Conservation (phyloP, 2,113 vertebrate species). For the Chaetops frenatus region DNA sequence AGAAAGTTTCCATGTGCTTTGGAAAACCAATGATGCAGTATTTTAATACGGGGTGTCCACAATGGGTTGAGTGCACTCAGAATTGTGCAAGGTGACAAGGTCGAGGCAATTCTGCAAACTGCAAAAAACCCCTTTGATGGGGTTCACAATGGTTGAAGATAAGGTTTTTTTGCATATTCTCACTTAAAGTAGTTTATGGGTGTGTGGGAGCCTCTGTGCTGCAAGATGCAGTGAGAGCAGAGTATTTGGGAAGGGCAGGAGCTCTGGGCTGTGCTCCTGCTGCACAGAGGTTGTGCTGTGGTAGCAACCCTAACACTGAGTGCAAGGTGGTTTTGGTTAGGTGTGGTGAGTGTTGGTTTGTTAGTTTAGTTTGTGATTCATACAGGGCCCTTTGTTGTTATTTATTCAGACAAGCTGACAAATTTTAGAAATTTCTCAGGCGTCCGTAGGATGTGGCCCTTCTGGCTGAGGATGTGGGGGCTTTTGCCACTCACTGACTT, state of each 20-base stretch:
- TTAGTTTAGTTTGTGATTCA: neutral
- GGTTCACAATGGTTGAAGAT: accelerated
- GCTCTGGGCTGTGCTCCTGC: neutral
- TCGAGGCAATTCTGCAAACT: neutral
- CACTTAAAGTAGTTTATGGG: neutral
- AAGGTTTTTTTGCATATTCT: neutral
- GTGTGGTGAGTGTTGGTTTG: neutral
- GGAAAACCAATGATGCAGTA: accelerated
- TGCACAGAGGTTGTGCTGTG: accelerated
- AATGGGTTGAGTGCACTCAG: neutral
- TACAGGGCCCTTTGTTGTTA: accelerated
- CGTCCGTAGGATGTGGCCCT: neutral
- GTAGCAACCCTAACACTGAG: neutral
- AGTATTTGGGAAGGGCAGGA: neutral
- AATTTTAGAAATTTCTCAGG: neutral
- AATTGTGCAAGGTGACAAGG: neutral
- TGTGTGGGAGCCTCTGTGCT: accelerated
- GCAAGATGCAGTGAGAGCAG: neutral
- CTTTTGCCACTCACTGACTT: neutral
- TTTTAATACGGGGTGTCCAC: neutral
- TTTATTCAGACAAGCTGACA: neutral
- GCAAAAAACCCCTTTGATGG: accelerated
- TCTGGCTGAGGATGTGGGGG: neutral
- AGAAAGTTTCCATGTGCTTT: neutral
- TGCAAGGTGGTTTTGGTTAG: neutral